Conservation (phyloP, 37 sponge, comb jelly and placozoan species). For the Dysidea cf. avara region DNA sequence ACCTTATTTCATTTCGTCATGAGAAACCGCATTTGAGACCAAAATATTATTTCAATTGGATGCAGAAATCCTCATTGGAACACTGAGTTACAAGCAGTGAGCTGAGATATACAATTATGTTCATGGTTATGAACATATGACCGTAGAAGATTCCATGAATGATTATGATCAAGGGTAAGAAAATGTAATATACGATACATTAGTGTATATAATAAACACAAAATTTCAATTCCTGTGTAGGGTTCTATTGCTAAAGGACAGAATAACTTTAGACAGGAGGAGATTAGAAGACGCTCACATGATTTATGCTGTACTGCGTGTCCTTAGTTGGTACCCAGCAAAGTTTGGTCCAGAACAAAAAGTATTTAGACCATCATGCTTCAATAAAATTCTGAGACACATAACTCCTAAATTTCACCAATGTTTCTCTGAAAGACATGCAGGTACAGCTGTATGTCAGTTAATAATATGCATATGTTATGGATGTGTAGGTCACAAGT, state of each 20-base stretch:
- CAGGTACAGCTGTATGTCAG: too few species aligned
- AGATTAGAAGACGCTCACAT: slow-evolving; percentile 30
- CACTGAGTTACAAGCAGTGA: slow-evolving; percentile 37
- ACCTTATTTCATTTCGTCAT: slow-evolving; percentile 16
- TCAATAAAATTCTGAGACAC: not conserved
- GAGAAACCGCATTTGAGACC: slow-evolving; percentile 18
- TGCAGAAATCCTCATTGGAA: slow-evolving; percentile 24
- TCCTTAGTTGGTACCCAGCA: slow-evolving; percentile 1
- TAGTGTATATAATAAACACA: too few species aligned
- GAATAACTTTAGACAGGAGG: slow-evolving; percentile 15
- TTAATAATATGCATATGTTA: too few species aligned
- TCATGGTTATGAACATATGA: not conserved
- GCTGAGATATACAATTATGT: slow-evolving; percentile 40
- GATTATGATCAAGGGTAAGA: too few species aligned
- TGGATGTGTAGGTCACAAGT: not conserved
- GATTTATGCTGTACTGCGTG: slow-evolving; percentile 7
- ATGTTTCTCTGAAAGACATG: not conserved
- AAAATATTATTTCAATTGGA: slow-evolving; percentile 1
- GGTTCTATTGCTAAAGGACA: too few species aligned
- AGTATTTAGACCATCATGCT: too few species aligned
- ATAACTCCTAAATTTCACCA: slow-evolving; percentile 6
- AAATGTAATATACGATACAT: too few species aligned
- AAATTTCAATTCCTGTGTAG: too few species aligned
- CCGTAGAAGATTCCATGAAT: too few species aligned
- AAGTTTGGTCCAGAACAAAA: too few species aligned